Percentiles rank a stretch among this genome's conserved stretches.
Conservation (phyloP, 2,888 invertebrate species). For the Taenaris catops region DNA sequence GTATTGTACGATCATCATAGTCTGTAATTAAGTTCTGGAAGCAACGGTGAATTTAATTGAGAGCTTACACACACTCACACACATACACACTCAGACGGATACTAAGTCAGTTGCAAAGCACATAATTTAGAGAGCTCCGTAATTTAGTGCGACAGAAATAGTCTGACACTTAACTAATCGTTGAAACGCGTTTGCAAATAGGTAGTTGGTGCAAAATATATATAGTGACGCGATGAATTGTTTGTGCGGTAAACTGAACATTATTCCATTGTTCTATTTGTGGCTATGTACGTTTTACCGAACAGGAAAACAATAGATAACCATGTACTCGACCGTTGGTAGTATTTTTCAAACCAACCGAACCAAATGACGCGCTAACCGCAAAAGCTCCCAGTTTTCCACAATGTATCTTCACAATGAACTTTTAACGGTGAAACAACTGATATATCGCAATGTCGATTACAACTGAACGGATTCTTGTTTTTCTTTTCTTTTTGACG, state of each 20-base stretch:
- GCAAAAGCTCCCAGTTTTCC: slow-evolving; percentile 22
- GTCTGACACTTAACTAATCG: slow-evolving; percentile 29
- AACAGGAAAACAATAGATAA: slow-evolving; percentile 30
- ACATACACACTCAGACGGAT: slow-evolving; percentile 10
- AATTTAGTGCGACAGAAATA: slow-evolving; percentile 26
- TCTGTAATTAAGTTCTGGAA: too few species aligned
- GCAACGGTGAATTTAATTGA: slow-evolving; percentile 6
- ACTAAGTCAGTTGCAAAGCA: slow-evolving; percentile 11
- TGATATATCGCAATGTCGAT: slow-evolving; percentile 19
- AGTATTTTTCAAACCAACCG: slow-evolving; percentile 29
- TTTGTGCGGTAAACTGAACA: slow-evolving; percentile 24
- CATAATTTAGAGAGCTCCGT: slow-evolving; percentile 20
- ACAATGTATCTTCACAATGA: slow-evolving; percentile 26
- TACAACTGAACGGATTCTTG: slow-evolving; percentile 8
- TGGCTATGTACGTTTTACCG: slow-evolving; percentile 23
- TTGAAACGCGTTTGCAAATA: slow-evolving; percentile 28
- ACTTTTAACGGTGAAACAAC: slow-evolving; percentile 21
- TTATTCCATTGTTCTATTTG: slow-evolving; percentile 26
- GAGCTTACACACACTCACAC: slow-evolving; percentile 2
- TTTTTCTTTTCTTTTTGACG: too few species aligned
- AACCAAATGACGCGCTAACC: slow-evolving; percentile 25
- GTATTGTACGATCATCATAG: too few species aligned
- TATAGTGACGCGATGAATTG: slow-evolving; percentile 27
- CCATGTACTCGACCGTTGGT: slow-evolving; percentile 20
- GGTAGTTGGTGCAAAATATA: slow-evolving; percentile 27